Evolutionary conservation across 2,797 vertebrate species (phyloP), one percentile per base, ranked within the genome.

Genomic region (Anableps anableps): DNA sequence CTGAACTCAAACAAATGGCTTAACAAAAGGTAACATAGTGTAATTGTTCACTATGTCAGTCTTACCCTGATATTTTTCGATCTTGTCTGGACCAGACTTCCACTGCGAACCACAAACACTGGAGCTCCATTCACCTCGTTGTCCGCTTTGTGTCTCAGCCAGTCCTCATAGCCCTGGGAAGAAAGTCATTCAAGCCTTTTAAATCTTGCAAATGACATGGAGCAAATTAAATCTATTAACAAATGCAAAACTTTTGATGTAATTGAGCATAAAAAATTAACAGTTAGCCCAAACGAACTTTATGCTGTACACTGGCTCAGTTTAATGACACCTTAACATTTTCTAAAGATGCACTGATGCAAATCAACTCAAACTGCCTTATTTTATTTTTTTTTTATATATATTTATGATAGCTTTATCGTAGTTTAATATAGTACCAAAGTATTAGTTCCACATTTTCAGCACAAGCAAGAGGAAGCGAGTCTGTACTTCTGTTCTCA

Each of bases 111-210:
- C 83, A 99, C 99, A 88, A 97, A 99, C 83, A 99, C 98, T 0
- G 98, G 98, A 83, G 98, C 98, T 77, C 97, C 97, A 0, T 99
- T 99, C 76, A 99, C 98, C 95, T 99, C 99, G 79, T 99, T 99
- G 94, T 99, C 99, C 3, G 98, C 98, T 88, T 98, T 99, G 93
- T 99, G 98, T 70, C 98, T 96, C 81, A 99, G 95, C 98, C 98
- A 99, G 84, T 99, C 99, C 93, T 99, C 98, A 77, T 98, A 99
- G 80, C 98, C 98, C 98, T 99, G 64, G 0, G 7, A 50, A 60
- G 38, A 60, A 36, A 78, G 4, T 29, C 6, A 55, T 50, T 75
- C 23, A 64, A 47, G 76, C 1, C 5, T 9, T 19, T 74, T 47
- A 79, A n/a, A 71, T 23, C 19, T 0, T 75, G 29, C 9, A 45